Evolutionary conservation across 2,797 vertebrate genomes (phyloP), one percentile per base, ranked within the genome.

Genomic region (Phoeniculus purpureus): DNA sequence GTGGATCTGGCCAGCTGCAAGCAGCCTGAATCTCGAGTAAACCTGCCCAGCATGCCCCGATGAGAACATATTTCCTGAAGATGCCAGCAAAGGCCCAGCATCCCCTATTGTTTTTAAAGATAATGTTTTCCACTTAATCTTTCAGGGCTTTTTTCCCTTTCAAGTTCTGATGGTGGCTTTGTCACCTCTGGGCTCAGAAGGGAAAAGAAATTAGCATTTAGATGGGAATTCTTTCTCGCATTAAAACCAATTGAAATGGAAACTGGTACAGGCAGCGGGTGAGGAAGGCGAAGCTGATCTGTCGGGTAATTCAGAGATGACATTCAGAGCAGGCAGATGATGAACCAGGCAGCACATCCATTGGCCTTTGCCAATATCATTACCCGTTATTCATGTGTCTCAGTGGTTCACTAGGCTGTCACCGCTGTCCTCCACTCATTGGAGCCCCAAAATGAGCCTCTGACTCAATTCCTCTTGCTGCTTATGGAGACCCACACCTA

Each of bases 201-300:
- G 93, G 81, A 87, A 92, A 95, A 94, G 95, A 96, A 97, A 98
- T 98, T 98, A 98, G 97, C 97, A 98, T 98, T 98, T 98, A 98
- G 97, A 98, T 98, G 94, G 97, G 90, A 96, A 86, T 90, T 97
- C 95, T 96, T 94, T 79, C 76, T 92, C 22, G 79, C 94, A 96
- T 98, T 97, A 96, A 96, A 97, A 95, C 94, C 96, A 96, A 97
- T 95, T 94, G 97, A 97, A 96, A 97, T 96, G 94, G 95, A 97
- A 97, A 90, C 87, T 0, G 9, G 75, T 85, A 85, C 90, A 12
- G 9, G 79, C 80, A 81, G 96, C 12, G 54, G 81, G 74, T 78
- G 80, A 92, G 77, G 78, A n/a, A 94, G 80, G 85, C 9, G 8
- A 93, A 88, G 81, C 43, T 7, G 40, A 93, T 93, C 85, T 19